Percentiles rank a stretch among this genome's conserved stretches.
Conservation (phyloP, 2,888 invertebrate genomes). For the Gandaritis pyraliata region DNA sequence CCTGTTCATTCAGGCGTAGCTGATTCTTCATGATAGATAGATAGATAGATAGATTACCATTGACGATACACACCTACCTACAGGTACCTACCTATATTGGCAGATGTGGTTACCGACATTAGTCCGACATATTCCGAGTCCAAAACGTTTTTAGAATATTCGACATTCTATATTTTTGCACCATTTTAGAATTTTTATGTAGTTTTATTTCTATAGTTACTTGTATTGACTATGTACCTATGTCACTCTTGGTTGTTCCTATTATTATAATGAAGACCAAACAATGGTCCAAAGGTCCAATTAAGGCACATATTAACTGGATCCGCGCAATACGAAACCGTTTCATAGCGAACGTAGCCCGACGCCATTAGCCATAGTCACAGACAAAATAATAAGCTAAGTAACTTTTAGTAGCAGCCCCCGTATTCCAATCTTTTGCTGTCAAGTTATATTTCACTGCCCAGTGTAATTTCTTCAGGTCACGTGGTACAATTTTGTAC, state of each 20-base stretch:
- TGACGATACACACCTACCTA: conserved; percentile 8
- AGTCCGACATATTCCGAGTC: too few relatives aligned
- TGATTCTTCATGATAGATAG: conserved; percentile 25
- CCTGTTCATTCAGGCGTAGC: conserved; percentile 55
- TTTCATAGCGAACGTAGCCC: conserved; percentile 40
- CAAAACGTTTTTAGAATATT: too few relatives aligned
- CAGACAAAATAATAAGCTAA: background rate
- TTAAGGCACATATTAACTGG: conserved; percentile 34
- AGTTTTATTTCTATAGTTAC: too few relatives aligned
- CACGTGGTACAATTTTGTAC: too few relatives aligned
- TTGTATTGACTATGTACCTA: too few relatives aligned
- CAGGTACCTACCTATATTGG: background rate
- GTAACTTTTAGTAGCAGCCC: too few relatives aligned
- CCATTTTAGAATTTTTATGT: too few relatives aligned
- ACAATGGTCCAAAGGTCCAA: conserved; percentile 33
- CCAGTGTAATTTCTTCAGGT: too few relatives aligned
- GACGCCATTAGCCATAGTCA: conserved; percentile 44
- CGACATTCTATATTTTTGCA: too few relatives aligned
- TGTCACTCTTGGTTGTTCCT: background rate
- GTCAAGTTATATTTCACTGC: too few relatives aligned
- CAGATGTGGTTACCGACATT: too few relatives aligned
- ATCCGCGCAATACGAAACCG: conserved; percentile 33
- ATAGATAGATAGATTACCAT: conserved; percentile 23
- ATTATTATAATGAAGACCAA: conserved; percentile 8
- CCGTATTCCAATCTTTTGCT: too few relatives aligned